A percentile compares a stretch with the other conserved stretches of the same genome.
These are phyloP conservation scores for Ciona savignyi DNA, from an alignment of 23 tunicate species.

Conservation along the genomic window DNA sequence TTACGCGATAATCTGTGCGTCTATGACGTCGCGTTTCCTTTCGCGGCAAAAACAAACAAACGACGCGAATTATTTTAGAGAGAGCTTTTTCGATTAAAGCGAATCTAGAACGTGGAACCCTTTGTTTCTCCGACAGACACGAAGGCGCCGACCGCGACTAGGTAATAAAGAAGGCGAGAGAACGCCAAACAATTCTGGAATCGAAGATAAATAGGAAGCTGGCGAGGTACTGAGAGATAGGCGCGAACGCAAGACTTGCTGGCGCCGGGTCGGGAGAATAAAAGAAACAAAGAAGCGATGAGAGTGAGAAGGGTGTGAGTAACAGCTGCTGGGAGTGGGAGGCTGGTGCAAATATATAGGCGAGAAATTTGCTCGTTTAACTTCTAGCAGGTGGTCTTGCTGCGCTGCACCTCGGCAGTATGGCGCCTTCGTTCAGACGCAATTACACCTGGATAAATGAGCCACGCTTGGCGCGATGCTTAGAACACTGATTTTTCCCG, in stretches of 20 bases:
- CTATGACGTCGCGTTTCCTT: not conserved
- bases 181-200: not conserved
- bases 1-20: not conserved
- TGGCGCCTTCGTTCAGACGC: not conserved
- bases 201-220: not conserved
- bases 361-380: not conserved
- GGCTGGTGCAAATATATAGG: not conserved
- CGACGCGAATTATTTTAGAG: not conserved
- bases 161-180: not conserved
- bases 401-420: not conserved
- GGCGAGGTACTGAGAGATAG: not conserved
- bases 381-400: not conserved
- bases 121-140: not conserved
- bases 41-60: not conserved
- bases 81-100: conserved; percentile 1
- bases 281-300: conserved; percentile 37
- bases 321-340: conserved; percentile 57
- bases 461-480: no score
- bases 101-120: not conserved
- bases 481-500: no score
- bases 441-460: not conserved
- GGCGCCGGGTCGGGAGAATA: conserved; percentile 55
- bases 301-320: not conserved
- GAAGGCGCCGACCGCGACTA: not conserved
- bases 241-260: conserved; percentile 21